Conservation (phyloP, 1,140 invertebrate species). For the Ditylenchus dipsaci region DNA sequence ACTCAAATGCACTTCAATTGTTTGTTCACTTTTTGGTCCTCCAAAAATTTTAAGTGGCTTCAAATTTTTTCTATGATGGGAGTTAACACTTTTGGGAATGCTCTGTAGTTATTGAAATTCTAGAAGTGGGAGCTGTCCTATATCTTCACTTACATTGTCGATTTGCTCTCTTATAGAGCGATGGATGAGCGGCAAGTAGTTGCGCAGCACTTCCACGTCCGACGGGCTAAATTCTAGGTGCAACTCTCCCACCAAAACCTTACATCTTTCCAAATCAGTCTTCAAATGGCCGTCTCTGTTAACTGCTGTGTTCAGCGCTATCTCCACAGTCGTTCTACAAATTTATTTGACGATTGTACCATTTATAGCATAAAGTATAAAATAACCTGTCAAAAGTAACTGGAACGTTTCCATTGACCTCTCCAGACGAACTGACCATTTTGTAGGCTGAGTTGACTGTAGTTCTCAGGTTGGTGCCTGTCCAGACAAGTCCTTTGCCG, state of each 20-base stretch:
- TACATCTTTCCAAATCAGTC: conserved; percentile 48
- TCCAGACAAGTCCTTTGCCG: conserved; percentile 44
- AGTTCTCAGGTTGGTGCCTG: conserved; percentile 45
- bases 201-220: conserved; percentile 44
- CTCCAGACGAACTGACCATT: conserved; percentile 32
- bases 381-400: conserved; percentile 51
- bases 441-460: conserved; percentile 43
- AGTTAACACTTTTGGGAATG: no score
- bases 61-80: no score
- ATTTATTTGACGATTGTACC: not conserved
- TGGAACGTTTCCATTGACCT: conserved; percentile 50
- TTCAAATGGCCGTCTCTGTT: conserved; percentile 52
- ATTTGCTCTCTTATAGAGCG: conserved; percentile 44
- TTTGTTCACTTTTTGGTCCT: no score
- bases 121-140: no score
- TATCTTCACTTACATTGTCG: conserved; percentile 51
- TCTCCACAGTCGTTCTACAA: conserved; percentile 38
- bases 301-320: conserved; percentile 37
- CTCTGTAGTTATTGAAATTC: no score
- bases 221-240: conserved; percentile 37
- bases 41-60: no score
- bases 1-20: no score
- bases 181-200: conserved; percentile 50
- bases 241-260: conserved; percentile 43
- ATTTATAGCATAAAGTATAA: not conserved